Conservation (phyloP, 2,888 invertebrate genomes). For the Chouioia cunea region DNA sequence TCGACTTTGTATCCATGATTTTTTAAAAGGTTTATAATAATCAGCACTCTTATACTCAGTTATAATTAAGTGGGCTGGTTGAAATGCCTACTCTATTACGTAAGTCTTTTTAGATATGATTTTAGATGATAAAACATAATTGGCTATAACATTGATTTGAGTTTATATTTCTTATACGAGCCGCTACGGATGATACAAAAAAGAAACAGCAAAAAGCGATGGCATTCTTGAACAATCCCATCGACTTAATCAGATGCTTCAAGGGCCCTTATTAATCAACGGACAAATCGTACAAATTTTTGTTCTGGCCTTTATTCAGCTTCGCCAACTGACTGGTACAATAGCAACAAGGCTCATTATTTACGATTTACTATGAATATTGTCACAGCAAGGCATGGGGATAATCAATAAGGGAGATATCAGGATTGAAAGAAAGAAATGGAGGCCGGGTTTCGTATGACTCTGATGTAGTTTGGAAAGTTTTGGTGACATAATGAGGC, state of each 20-base stretch:
- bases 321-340: conserved; percentile 12
- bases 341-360: conserved; percentile 18
- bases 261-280: conserved; percentile 18
- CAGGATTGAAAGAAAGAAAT: conserved; percentile 7
- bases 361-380: conserved; percentile 56
- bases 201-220: not conserved
- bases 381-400: not conserved
- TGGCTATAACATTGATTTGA: conserved; percentile 20
- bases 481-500: conserved; percentile 64
- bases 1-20: too few relatives aligned
- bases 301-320: not conserved
- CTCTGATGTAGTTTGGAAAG: conserved; percentile 54
- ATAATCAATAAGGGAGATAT: not conserved
- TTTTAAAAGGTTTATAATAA: too few relatives aligned
- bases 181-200: not conserved
- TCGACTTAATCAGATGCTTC: conserved; percentile 23
- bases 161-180: conserved; percentile 17
- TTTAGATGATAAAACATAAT: conserved; percentile 17
- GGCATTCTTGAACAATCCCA: too few relatives aligned
- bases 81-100: too few relatives aligned
- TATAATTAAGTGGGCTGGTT: too few relatives aligned
- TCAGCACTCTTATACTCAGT: too few relatives aligned
- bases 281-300: conserved; percentile 4
- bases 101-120: too few relatives aligned
- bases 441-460: conserved; percentile 53